A percentile compares a stretch with the other conserved stretches of the same genome.
phyloP scores from a whole-genome alignment of 92 coral and sea anemone genomes.

The Porites cylindrica region DNA sequence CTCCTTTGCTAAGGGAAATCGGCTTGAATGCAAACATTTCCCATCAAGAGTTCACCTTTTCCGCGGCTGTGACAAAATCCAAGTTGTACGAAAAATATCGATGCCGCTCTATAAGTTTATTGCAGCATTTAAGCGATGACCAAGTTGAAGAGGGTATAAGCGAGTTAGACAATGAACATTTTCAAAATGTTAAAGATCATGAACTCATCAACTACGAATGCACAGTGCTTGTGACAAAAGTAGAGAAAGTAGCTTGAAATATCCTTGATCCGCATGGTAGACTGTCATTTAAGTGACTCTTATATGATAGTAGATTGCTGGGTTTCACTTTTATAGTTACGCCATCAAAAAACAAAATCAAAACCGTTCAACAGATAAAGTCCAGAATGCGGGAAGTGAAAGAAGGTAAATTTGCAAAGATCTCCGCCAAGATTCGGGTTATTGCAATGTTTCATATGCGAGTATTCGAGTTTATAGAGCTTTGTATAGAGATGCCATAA shows the following conservation, averaged over 20 bases:
- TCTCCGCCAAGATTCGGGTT: too few relatives aligned
- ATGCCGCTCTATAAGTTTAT: neutral
- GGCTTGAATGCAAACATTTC: neutral
- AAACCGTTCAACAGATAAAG: too few relatives aligned
- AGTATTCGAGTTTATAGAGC: too few relatives aligned
- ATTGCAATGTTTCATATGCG: too few relatives aligned
- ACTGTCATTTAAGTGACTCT: too few relatives aligned
- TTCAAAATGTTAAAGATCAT: neutral
- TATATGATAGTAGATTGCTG: too few relatives aligned
- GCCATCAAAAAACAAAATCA: too few relatives aligned
- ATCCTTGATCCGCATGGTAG: too few relatives aligned
- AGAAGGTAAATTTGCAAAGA: too few relatives aligned
- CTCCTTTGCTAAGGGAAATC: neutral
- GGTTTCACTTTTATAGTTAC: too few relatives aligned
- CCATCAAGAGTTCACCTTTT: neutral
- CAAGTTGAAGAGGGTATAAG: neutral
- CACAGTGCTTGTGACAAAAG: neutral
- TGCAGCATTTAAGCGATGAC: neutral
- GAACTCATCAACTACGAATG: neutral
- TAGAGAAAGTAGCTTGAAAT: neutral
- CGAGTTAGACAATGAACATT: neutral
- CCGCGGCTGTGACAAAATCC: neutral
- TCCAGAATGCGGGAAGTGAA: too few relatives aligned
- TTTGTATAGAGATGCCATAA: too few relatives aligned
- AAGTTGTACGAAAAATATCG: neutral